phyloP scores from a whole-genome alignment of 2,113 vertebrate species.

The Clarias magur region DNA sequence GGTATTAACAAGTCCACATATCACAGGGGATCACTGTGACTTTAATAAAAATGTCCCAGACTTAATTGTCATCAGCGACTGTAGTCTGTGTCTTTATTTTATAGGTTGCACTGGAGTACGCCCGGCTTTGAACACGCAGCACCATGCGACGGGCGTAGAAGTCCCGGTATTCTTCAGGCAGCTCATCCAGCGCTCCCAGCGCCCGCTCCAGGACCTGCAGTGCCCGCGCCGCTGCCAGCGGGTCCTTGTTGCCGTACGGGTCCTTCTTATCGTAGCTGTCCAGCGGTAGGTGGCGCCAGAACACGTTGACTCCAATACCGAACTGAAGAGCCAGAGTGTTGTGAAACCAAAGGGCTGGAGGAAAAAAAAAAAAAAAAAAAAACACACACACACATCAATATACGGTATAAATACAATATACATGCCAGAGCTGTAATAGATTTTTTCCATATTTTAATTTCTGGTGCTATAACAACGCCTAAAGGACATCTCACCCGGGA shows the following conservation, averaged over 20 bases:
- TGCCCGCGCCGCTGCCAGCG: slow-evolving; percentile 79
- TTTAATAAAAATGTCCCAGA: neutral
- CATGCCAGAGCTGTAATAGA: too few species aligned
- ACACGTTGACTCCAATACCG: slow-evolving; percentile 90
- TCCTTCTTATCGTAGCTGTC: slow-evolving; percentile 90
- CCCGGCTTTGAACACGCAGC: slow-evolving; percentile 82
- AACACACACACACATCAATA: neutral
- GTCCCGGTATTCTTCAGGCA: slow-evolving; percentile 88
- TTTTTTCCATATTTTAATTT: neutral
- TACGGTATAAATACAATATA: too few species aligned
- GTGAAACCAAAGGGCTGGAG: slow-evolving; percentile 94
- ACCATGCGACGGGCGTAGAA: slow-evolving; percentile 95
- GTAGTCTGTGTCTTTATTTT: neutral
- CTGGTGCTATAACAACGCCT: neutral
- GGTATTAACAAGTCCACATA: neutral
- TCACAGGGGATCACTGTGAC: neutral
- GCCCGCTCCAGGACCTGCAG: slow-evolving; percentile 87
- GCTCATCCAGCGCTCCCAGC: slow-evolving; percentile 81
- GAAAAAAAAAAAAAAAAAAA: neutral
- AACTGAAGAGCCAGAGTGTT: slow-evolving; percentile 91
- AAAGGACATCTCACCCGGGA: slow-evolving; percentile 79
- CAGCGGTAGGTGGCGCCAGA: slow-evolving; percentile 89
- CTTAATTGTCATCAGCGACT: too few species aligned
- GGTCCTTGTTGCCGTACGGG: slow-evolving; percentile 94
- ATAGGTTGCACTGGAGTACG: slow-evolving; percentile 59